These are phyloP conservation scores for Aphodius sticticus DNA, from an alignment of 2,888 invertebrate species.

Conservation along the genomic window DNA sequence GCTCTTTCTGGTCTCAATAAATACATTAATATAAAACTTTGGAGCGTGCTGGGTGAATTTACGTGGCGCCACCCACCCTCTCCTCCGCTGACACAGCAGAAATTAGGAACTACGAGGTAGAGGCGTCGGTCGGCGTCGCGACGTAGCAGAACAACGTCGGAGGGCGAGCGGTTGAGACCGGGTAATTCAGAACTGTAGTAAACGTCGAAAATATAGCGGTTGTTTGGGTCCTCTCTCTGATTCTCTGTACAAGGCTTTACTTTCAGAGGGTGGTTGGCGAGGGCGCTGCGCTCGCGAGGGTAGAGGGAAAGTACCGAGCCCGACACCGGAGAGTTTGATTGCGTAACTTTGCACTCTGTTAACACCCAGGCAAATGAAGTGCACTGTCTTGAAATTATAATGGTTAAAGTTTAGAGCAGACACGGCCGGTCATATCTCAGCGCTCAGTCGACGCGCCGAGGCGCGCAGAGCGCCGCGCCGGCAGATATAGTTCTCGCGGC, in stretches of 20 bases:
- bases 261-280: conserved; percentile 38
- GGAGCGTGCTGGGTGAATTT: not conserved
- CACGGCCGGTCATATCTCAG: conserved; percentile 16
- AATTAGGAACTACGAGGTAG: conserved; percentile 17
- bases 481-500: not conserved
- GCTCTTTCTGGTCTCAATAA: not conserved
- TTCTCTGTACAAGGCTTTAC: conserved; percentile 43
- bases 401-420: conserved; percentile 54
- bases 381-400: conserved; percentile 58
- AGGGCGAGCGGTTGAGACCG: not conserved
- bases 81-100: conserved; percentile 6
- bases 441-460: not conserved
- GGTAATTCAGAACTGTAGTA: conserved; percentile 19
- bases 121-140: not conserved
- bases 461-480: not conserved
- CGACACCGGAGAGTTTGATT: conserved; percentile 50
- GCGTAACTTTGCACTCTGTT: conserved; percentile 59
- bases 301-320: conserved; percentile 29
- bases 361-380: conserved; percentile 54
- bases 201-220: conserved; percentile 24
- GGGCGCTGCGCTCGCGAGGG: not conserved
- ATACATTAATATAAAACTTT: not conserved
- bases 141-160: not conserved
- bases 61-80: not conserved
- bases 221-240: conserved; percentile 17